Base-by-base conservation (phyloP, 2,113 vertebrate genomes). In the Leucoraja erinaceus region DNA sequence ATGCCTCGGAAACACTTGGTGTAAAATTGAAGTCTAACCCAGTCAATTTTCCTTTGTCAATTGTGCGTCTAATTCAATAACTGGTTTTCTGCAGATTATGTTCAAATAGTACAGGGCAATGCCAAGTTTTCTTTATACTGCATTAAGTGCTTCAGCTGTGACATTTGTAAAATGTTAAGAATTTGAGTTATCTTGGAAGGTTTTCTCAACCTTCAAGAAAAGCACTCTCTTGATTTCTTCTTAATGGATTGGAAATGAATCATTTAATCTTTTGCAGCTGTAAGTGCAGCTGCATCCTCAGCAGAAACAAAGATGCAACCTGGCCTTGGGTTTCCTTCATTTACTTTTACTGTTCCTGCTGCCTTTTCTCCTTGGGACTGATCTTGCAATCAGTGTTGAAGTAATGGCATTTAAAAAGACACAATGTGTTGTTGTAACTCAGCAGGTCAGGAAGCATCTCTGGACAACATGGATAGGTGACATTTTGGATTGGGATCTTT, bases 1-100 rank as follows among this genome's bases (percentile, higher is more conserved):
- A 56, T 22, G 75, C 22, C 20, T 84, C 93, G 93, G 94, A 95
- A 56, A 94, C 93, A 94, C 38, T 47, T 78, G 68, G 93, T 28
- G 47, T 72, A 92, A 90, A 93, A 95, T 12, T 47, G 38, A 47
- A 47, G 38, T 47, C 38, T 47, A 47, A 47, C 38, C 38, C 38
- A 47, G 38, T 66, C 18, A 68, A 16, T 61, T 20, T 33, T 68
- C 93, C 54, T 38, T 93, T 75, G n/a, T 61, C 61, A 90, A 28
- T 66, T 63, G 8, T 66, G n/a, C 38, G 18, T 28, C 61, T 33
- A 66, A 90, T 66, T 63, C 28, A 90, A 18, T 66, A 90, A n/a
- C 31, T 63, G 84, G n/a, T 31, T 63, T 66, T n/a, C 84, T 90
- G 6, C 14, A 66, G 61, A 66, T 90, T n/a, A 59, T 90, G 61